These are phyloP conservation scores for Heteropelma amictum DNA, from an alignment of 2,888 invertebrate species.

Conservation along the genomic window DNA sequence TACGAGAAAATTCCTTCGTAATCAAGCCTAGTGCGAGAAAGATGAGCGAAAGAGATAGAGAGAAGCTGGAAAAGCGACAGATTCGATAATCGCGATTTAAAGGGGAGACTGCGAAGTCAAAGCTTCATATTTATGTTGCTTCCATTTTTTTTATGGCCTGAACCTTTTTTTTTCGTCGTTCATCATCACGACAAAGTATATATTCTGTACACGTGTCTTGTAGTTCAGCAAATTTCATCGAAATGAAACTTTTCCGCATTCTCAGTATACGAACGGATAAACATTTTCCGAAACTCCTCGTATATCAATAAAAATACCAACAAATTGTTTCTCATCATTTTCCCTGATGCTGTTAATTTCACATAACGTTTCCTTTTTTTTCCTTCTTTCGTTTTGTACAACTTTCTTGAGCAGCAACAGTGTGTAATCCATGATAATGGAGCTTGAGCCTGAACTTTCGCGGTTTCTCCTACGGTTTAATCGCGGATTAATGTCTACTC, in stretches of 20 bases:
- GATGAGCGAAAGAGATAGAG: constrained; percentile 14
- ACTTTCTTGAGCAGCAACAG: constrained; percentile 70
- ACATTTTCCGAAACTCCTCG: constrained; percentile 38
- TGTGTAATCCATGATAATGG: constrained; percentile 62
- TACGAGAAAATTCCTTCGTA: constrained; percentile 4
- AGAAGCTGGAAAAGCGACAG: not conserved
- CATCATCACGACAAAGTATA: constrained; percentile 15
- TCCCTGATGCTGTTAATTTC: no score
- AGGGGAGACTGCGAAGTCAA: constrained; percentile 24
- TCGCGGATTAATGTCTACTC: no score
- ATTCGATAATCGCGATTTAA: constrained; percentile 12
- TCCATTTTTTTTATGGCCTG: not conserved
- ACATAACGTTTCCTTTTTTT: constrained; percentile 53
- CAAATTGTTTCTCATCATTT: no score
- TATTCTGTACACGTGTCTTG: no score
- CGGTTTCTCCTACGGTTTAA: constrained; percentile 38
- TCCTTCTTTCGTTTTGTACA: constrained; percentile 66
- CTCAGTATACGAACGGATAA: constrained; percentile 35
- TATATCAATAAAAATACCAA: constrained; percentile 66
- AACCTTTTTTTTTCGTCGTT: constrained; percentile 5
- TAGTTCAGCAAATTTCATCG: no score
- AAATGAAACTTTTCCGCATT: no score
- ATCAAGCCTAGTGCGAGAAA: not conserved
- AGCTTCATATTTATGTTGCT: constrained; percentile 47
- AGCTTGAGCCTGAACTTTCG: constrained; percentile 61